Conservation (phyloP, 2,888 invertebrate genomes). For the Drosophila fulvimacula region DNA sequence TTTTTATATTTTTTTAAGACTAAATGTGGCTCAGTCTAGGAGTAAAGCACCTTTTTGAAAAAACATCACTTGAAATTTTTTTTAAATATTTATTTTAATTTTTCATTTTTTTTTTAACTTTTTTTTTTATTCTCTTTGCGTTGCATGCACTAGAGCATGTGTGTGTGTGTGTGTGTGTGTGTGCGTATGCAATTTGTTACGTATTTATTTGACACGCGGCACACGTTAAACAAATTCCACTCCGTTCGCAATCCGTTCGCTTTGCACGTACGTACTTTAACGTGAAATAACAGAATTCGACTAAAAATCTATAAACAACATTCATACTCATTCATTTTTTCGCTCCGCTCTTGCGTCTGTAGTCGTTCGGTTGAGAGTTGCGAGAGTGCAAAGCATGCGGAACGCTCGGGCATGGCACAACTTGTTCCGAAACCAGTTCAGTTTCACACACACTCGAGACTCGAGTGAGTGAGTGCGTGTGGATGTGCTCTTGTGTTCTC, state of each 20-base stretch:
- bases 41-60: slow-evolving; percentile 49
- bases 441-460: slow-evolving; percentile 27
- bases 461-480: slow-evolving; percentile 8
- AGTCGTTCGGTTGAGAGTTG: slow-evolving; percentile 43
- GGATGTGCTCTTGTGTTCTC: slow-evolving; percentile 30
- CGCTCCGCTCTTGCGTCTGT: slow-evolving; percentile 48
- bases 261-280: slow-evolving; percentile 82
- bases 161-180: slow-evolving; percentile 7
- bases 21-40: slow-evolving; percentile 48
- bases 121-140: background rate
- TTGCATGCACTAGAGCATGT: background rate
- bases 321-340: slow-evolving; percentile 67
- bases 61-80: slow-evolving; percentile 38
- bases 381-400: slow-evolving; percentile 43
- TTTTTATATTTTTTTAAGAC: slow-evolving; percentile 14
- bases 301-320: slow-evolving; percentile 83
- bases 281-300: slow-evolving; percentile 83
- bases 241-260: slow-evolving; percentile 75
- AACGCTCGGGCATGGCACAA: slow-evolving; percentile 19
- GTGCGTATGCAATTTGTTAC: slow-evolving; percentile 44
- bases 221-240: slow-evolving; percentile 62
- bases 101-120: background rate
- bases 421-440: slow-evolving; percentile 67
- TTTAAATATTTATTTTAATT: slow-evolving; percentile 3
- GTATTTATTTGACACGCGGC: slow-evolving; percentile 65